phyloP scores from a whole-genome alignment of 2,797 vertebrate species.

The Acropternis orthonyx region DNA sequence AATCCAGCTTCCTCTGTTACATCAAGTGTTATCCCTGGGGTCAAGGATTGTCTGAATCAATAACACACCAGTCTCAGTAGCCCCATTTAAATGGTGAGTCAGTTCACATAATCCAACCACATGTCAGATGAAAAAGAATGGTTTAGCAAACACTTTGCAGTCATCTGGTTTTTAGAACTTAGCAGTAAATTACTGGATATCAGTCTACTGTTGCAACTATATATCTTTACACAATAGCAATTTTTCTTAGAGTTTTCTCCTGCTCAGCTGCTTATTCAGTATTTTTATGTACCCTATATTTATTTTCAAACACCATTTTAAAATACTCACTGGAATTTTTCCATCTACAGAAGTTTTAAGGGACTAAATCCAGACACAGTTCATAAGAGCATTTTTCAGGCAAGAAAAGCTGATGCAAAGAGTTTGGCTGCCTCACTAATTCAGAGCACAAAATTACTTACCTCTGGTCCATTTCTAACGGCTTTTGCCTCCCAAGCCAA shows the following conservation, averaged over 20 bases:
- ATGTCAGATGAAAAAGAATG: constrained; percentile 56
- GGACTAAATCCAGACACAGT: constrained; percentile 44
- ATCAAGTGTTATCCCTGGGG: constrained; percentile 36
- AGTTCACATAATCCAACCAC: constrained; percentile 64
- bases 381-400: constrained; percentile 53
- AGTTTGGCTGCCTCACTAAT: neutral
- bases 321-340: constrained; percentile 58
- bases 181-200: constrained; percentile 58
- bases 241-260: constrained; percentile 28
- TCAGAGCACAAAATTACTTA: constrained; percentile 22
- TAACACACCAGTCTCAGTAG: constrained; percentile 42
- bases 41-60: constrained; percentile 71
- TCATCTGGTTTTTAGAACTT: constrained; percentile 57
- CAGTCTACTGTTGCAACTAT: constrained; percentile 32
- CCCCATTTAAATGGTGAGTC: constrained; percentile 64
- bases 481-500: neutral
- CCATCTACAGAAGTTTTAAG: constrained; percentile 51
- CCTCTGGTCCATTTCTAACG: neutral
- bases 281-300: constrained; percentile 60
- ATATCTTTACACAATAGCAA: constrained; percentile 47
- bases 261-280: constrained; percentile 55
- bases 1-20: constrained; percentile 45
- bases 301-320: constrained; percentile 71
- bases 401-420: constrained; percentile 33
- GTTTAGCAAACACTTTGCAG: constrained; percentile 53